These are phyloP conservation scores for Oryzias woworae DNA, from an alignment of 2,113 vertebrate genomes.

Conservation along the genomic window DNA sequence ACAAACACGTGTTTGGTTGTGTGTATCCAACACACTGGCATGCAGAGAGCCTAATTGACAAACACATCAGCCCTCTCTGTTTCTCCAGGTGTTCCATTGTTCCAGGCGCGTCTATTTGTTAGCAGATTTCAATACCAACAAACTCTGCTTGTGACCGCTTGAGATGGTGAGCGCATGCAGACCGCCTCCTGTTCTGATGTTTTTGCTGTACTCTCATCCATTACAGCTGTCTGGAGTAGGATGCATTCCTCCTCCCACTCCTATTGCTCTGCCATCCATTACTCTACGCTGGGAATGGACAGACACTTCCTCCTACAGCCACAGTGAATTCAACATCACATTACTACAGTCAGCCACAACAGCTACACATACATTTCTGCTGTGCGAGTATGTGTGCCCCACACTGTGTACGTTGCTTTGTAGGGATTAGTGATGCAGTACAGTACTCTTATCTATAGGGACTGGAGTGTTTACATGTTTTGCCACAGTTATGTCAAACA, in stretches of 20 bases:
- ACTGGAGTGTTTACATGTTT: constrained; percentile 33
- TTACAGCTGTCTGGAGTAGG: constrained; percentile 75
- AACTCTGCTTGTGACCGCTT: constrained; percentile 49
- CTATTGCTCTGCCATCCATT: constrained; percentile 72
- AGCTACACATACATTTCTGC: constrained; percentile 34
- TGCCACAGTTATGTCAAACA: constrained; percentile 21
- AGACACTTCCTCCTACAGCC: constrained; percentile 71
- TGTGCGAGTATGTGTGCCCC: constrained; percentile 35
- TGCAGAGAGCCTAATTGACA: constrained; percentile 28
- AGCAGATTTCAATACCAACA: constrained; percentile 47
- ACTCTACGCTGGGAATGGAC: constrained; percentile 65
- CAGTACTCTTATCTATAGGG: constrained; percentile 11
- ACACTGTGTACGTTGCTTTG: constrained; percentile 33
- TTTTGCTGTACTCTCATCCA: constrained; percentile 69
- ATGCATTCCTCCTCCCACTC: constrained; percentile 72
- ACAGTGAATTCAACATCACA: constrained; percentile 64
- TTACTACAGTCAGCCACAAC: constrained; percentile 54
- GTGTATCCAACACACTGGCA: constrained; percentile 9
- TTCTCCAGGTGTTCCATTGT: constrained; percentile 67
- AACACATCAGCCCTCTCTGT: constrained; percentile 11
- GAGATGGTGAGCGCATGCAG: constrained; percentile 52
- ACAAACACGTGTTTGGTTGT: constrained; percentile 5
- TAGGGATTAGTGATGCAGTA: constrained; percentile 51
- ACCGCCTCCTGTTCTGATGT: constrained; percentile 61
- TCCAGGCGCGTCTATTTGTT: constrained; percentile 47